Evolutionary conservation across 2,888 invertebrate species (phyloP).

Genomic region (Agrotis puta): DNA sequence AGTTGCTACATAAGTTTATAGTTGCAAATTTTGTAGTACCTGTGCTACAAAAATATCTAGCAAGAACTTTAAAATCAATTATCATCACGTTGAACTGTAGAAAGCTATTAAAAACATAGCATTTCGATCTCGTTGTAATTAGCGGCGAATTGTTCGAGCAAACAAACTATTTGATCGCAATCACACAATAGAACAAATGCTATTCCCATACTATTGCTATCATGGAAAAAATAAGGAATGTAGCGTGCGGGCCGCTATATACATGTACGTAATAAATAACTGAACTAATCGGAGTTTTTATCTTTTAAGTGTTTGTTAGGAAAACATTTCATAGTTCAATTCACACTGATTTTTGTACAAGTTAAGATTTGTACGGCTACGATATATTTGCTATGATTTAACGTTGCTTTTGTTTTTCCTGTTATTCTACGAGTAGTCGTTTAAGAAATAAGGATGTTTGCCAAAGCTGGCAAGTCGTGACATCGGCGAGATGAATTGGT

Average conservation of each 20-base stretch:
- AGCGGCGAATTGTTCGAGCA: constrained; percentile 57
- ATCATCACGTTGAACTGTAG: constrained; percentile 39
- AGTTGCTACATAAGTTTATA: background rate
- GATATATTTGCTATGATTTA: background rate
- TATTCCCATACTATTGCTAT: constrained; percentile 55
- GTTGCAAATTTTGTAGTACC: background rate
- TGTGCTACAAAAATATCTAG: background rate
- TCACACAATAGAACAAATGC: constrained; percentile 59
- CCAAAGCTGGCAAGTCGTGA: background rate
- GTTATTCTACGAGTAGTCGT: background rate
- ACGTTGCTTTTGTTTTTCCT: background rate
- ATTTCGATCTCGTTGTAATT: constrained; percentile 63
- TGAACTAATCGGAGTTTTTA: constrained; percentile 49
- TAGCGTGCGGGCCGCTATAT: constrained; percentile 31
- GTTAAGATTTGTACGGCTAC: constrained; percentile 23
- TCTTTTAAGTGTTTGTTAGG: constrained; percentile 39
- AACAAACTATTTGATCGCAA: constrained; percentile 50
- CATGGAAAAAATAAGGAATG: constrained; percentile 53
- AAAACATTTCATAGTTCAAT: constrained; percentile 43
- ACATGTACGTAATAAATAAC: constrained; percentile 52
- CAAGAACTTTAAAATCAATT: constrained; percentile 33
- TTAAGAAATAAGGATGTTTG: background rate
- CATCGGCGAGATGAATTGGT: background rate
- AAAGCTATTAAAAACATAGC: constrained; percentile 62
- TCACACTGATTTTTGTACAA: constrained; percentile 16